phyloP scores from a whole-genome alignment of 2,113 vertebrate genomes.

The Ancistrus triradiatus region DNA sequence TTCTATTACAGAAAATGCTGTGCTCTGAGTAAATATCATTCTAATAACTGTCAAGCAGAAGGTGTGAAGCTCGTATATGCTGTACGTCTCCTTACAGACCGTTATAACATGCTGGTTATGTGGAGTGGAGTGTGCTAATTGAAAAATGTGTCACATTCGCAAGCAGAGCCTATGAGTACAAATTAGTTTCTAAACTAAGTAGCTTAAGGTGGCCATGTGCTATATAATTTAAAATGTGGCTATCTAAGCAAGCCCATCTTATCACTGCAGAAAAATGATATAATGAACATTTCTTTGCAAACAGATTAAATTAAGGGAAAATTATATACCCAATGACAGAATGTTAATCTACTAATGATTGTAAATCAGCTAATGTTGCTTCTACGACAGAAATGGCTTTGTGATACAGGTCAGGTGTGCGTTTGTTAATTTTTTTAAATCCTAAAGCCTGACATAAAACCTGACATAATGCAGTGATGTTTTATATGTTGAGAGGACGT shows the following conservation, averaged over 20 bases:
- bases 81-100: slow-evolving; percentile 31
- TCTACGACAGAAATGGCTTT: too few relatives aligned
- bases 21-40: slow-evolving; percentile 34
- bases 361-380: too few relatives aligned
- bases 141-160: slow-evolving; percentile 42
- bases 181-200: slow-evolving; percentile 45
- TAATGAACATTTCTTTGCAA: slow-evolving; percentile 44
- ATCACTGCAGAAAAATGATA: slow-evolving; percentile 54
- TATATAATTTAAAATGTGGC: slow-evolving; percentile 9
- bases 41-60: slow-evolving; percentile 45
- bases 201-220: slow-evolving; percentile 31
- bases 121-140: slow-evolving; percentile 45
- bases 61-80: slow-evolving; percentile 29
- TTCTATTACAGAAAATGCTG: slow-evolving; percentile 41
- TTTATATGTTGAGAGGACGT: too few relatives aligned
- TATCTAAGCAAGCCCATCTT: slow-evolving; percentile 15
- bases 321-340: too few relatives aligned
- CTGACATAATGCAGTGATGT: too few relatives aligned
- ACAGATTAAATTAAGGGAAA: too few relatives aligned
- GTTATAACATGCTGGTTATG: slow-evolving; percentile 38
- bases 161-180: slow-evolving; percentile 26
- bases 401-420: too few relatives aligned
- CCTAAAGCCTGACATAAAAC: too few relatives aligned
- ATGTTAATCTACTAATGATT: too few relatives aligned
- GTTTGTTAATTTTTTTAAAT: too few relatives aligned